Conservation (phyloP, 2,113 vertebrate species). For the Myxocyprinus asiaticus region DNA sequence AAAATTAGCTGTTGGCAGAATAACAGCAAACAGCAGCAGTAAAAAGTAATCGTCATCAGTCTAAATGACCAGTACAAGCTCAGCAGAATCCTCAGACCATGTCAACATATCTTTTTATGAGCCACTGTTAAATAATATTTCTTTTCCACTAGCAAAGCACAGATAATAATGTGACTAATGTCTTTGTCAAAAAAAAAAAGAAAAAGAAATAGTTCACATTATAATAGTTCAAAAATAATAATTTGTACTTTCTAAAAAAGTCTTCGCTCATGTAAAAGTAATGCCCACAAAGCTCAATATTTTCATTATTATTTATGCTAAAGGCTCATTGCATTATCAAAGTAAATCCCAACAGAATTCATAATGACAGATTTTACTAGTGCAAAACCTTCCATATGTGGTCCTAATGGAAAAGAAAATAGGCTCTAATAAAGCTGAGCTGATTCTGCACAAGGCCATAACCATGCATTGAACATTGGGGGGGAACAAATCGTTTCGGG, state of each 20-base stretch:
- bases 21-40: no score
- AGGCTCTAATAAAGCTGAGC: background rate
- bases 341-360: background rate
- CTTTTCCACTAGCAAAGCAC: no score
- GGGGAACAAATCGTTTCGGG: no score
- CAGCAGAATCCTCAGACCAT: background rate
- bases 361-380: conserved; percentile 5
- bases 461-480: no score
- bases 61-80: background rate
- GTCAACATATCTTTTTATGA: no score
- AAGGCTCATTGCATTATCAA: conserved; percentile 1
- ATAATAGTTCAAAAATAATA: no score
- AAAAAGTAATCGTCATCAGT: conserved; percentile 3
- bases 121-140: no score
- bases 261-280: conserved; percentile 2
- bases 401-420: conserved; percentile 10
- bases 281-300: conserved; percentile 5
- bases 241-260: background rate
- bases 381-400: conserved; percentile 15
- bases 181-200: no score
- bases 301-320: no score
- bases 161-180: no score
- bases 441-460: no score
- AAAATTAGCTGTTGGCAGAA: no score
- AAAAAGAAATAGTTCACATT: background rate